These are phyloP conservation scores for Aurelia sp. DNA, from an alignment of 30 jellyfish, hydroid and myxozoan species.

Conservation along the genomic window DNA sequence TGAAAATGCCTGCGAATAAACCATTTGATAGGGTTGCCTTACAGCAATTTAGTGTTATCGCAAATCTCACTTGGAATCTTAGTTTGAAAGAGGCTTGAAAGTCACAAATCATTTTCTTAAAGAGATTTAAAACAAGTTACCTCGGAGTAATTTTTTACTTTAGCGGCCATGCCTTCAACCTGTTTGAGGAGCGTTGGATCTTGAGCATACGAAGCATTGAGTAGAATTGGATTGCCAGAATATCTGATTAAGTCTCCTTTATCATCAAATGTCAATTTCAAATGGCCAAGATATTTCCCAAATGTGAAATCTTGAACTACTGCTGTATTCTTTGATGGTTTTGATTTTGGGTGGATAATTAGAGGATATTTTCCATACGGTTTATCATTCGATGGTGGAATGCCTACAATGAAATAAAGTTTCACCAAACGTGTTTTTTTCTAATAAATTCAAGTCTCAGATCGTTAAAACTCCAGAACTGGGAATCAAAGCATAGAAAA, in stretches of 20 bases:
- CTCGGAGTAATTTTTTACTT: slow-evolving; percentile 53
- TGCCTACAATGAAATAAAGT: slow-evolving; percentile 46
- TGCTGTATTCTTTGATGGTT: slow-evolving; percentile 76
- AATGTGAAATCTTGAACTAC: slow-evolving; percentile 93
- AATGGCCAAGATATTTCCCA: slow-evolving; percentile 94
- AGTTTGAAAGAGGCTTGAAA: no score
- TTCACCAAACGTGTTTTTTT: no score
- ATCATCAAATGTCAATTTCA: slow-evolving; percentile 78
- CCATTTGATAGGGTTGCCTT: no score
- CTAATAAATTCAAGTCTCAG: no score
- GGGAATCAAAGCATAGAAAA: no score
- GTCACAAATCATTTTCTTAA: no score
- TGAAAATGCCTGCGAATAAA: no score
- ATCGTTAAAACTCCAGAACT: no score
- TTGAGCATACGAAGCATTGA: slow-evolving; percentile 76
- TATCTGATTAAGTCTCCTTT: slow-evolving; percentile 77
- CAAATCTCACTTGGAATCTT: no score
- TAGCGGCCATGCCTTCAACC: slow-evolving; percentile 69
- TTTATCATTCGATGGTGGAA: slow-evolving; percentile 93
- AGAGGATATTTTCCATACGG: slow-evolving; percentile 90
- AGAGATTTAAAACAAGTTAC: not conserved
- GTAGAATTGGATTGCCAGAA: slow-evolving; percentile 93
- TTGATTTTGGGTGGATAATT: slow-evolving; percentile 63
- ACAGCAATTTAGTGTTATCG: no score
- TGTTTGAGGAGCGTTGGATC: slow-evolving; percentile 69